phyloP scores from a whole-genome alignment of 1,140 invertebrate species.

The Drosophila punjabiensis region DNA sequence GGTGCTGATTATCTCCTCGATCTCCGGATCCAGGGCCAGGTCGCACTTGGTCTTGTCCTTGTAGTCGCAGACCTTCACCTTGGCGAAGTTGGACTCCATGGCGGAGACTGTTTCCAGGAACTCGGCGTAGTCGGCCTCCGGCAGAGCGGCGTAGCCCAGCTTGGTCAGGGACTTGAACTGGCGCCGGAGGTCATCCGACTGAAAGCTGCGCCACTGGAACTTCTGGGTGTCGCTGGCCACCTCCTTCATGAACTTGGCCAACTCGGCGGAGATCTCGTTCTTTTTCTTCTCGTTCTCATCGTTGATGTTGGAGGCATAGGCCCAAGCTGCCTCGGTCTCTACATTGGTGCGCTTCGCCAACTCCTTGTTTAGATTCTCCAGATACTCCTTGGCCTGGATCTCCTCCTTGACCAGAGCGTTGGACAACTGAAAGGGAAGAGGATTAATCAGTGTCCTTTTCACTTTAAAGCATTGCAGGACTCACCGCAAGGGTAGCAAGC shows the following conservation, averaged over 20 bases:
- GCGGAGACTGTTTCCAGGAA: conserved; percentile 88
- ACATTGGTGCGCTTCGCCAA: conserved; percentile 87
- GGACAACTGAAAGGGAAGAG: conserved; percentile 37
- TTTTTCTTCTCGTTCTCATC: conserved; percentile 89
- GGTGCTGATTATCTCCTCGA: conserved; percentile 89
- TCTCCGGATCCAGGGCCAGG: conserved; percentile 91
- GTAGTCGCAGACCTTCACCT: conserved; percentile 92
- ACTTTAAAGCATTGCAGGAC: background rate
- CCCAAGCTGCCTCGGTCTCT: conserved; percentile 88
- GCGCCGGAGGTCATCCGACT: conserved; percentile 88
- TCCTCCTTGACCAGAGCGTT: conserved; percentile 86
- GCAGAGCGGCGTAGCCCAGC: conserved; percentile 90
- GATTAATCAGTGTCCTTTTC: background rate
- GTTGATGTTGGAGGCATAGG: conserved; percentile 91
- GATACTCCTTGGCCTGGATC: conserved; percentile 87
- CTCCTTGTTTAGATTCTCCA: conserved; percentile 87
- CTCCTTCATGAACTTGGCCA: conserved; percentile 83
- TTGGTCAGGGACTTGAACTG: conserved; percentile 89
- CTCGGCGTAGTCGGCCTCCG: conserved; percentile 88
- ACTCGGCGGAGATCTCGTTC: conserved; percentile 82
- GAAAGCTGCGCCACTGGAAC: conserved; percentile 88
- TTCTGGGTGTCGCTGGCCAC: conserved; percentile 87
- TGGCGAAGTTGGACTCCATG: conserved; percentile 93
- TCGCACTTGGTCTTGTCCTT: conserved; percentile 89
- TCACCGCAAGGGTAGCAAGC: conserved; percentile 72